Evolutionary conservation across 2,113 vertebrate genomes (phyloP).

Genomic region (Archilochus colubris): DNA sequence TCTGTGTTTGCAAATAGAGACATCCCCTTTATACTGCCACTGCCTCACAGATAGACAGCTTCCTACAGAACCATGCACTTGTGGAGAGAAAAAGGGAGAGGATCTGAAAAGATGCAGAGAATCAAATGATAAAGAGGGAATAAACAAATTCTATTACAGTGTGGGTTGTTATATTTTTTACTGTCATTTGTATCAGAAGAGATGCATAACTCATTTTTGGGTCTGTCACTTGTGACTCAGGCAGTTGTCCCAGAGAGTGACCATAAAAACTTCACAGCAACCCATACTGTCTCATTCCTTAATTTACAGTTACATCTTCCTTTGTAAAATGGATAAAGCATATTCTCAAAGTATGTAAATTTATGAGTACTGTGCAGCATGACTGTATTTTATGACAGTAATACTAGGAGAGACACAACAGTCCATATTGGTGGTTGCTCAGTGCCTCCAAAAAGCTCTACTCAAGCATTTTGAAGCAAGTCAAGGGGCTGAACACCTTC

Average conservation of each 20-base stretch:
- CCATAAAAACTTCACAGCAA: constrained; percentile 40
- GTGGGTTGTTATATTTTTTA: not conserved
- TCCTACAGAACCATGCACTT: not conserved
- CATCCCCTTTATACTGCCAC: not conserved
- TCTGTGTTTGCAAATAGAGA: not conserved
- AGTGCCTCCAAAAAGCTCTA: not conserved
- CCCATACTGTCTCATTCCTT: not conserved
- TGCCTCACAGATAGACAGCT: not conserved
- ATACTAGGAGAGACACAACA: not conserved
- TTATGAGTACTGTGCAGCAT: not conserved
- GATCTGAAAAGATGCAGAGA: not conserved
- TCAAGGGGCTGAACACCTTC: not conserved
- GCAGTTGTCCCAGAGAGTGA: not conserved
- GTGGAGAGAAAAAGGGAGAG: not conserved
- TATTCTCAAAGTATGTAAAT: constrained; percentile 54
- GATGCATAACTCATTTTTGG: not conserved
- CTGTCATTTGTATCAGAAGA: not conserved
- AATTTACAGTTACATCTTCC: constrained; percentile 25
- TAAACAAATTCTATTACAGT: not conserved
- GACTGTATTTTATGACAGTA: constrained; percentile 22
- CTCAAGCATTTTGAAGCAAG: not conserved
- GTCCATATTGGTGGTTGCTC: not conserved
- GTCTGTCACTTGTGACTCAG: constrained; percentile 23
- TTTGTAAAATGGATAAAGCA: constrained; percentile 12
- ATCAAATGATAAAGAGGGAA: not conserved